Evolutionary conservation across 2,113 vertebrate species (phyloP).

Genomic region (Hypanus sabinus): DNA sequence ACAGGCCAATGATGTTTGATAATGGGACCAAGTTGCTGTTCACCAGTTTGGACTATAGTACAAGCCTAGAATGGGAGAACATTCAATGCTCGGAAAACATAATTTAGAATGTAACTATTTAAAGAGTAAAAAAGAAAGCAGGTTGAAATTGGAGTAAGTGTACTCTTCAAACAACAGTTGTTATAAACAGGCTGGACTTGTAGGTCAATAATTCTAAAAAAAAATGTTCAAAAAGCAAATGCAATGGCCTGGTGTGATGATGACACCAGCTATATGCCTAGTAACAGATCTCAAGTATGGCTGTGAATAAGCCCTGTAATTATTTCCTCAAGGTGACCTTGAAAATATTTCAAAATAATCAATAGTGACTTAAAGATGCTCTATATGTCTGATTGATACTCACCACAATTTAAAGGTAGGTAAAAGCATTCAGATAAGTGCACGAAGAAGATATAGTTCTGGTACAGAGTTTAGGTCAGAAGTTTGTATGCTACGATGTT

Average conservation of each 20-base stretch:
- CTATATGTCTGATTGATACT: background rate
- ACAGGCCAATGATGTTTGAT: background rate
- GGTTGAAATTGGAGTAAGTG: background rate
- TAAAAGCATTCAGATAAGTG: background rate
- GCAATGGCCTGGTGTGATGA: background rate
- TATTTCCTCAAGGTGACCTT: background rate
- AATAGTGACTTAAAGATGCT: background rate
- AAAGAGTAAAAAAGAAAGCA: background rate
- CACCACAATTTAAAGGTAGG: background rate
- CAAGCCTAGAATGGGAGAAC: background rate
- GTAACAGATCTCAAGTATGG: background rate
- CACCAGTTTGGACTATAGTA: background rate
- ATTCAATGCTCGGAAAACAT: background rate
- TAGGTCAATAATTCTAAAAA: background rate
- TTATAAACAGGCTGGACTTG: background rate
- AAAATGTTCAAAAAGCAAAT: background rate
- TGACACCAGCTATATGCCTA: too few relatives aligned
- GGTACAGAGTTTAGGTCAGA: background rate
- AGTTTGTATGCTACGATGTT: constrained; percentile 8
- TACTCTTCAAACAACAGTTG: background rate
- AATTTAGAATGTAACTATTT: background rate
- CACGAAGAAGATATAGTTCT: background rate
- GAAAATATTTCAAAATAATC: background rate
- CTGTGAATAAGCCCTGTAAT: background rate
- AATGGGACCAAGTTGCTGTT: background rate